Base-by-base conservation (phyloP, 2,113 vertebrate species). In the Paracyprichromis sp. region DNA sequence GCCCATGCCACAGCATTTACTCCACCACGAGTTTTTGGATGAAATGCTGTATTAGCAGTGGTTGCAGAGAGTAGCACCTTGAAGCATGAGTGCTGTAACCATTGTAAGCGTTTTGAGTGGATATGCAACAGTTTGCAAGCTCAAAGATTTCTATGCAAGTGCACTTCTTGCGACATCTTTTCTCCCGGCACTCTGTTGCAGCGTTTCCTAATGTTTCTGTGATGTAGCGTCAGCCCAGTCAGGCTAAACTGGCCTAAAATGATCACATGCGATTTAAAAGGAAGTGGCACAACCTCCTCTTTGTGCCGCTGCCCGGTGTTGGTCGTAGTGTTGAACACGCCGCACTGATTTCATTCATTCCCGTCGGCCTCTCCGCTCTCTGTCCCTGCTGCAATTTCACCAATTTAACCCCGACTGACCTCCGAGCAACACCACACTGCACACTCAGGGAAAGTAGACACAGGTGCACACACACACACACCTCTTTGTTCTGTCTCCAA, bases 341-440 rank as follows among this genome's bases (percentile, higher is more conserved):
- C 3, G 16, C 31, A 7, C 53, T 80, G 86, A 88, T 94, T 94
- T 82, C 80, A 88, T 90, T 92, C 91, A 83, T 85, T 89, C 86
- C 84, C 24, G 17, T 66, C 86, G 76, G 91, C 81, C 90, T 34
- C 11, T 24, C 63, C 10, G 53, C 78, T 91, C 89, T 84, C 79
- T 29, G 86, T 69, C 57, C 54, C 40, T 53, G 89, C 86, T 85
- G 88, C 86, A 92, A 91, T 94, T 91, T 90, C 90, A 89, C 82
- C 90, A 26, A 63, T 90, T 94, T 93, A 91, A 92, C 89, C 95
- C 80, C 5, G 1, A 5, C 82, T 52, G 82, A 92, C 90, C 92
- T 19, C 78, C 11, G 1, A 81, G 71, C 86, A 63, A 24, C 21
- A 66, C 8, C 82, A 38, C 81, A 59, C 79, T 57, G 71, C 40